Percentiles rank a stretch among this genome's conserved stretches.
These are phyloP conservation scores for Pocillopora damicornis DNA, from an alignment of 64 coral and sea anemone species.

Conservation along the genomic window DNA sequence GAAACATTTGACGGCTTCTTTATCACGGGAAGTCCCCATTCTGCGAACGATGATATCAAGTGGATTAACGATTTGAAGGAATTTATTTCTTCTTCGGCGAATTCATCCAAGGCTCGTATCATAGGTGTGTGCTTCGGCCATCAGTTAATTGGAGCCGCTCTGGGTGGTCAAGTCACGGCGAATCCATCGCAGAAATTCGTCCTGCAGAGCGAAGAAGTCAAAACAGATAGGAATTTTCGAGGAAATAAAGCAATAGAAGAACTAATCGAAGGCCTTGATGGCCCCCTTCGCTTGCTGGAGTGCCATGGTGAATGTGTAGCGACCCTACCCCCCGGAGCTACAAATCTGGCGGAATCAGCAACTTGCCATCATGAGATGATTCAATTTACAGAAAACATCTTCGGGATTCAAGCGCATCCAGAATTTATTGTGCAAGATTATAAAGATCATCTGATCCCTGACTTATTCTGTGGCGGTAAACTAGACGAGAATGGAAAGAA, in stretches of 20 bases:
- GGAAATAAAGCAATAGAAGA: conserved; percentile 14
- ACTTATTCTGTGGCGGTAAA: neutral
- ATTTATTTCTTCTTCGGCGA: conserved; percentile 22
- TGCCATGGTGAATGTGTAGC: conserved; percentile 70
- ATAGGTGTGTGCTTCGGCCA: conserved; percentile 56
- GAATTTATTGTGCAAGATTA: conserved; percentile 34
- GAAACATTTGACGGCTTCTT: conserved; percentile 44
- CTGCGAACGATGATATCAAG: conserved; percentile 36
- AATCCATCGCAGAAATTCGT: conserved; percentile 54
- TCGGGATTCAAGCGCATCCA: conserved; percentile 69
- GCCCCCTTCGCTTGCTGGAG: conserved; percentile 49
- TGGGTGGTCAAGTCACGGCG: conserved; percentile 35
- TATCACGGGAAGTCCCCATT: conserved; percentile 31
- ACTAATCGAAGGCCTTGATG: neutral
- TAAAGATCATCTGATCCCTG: conserved; percentile 3
- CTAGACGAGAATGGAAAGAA: neutral
- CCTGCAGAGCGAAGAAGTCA: conserved; percentile 38
- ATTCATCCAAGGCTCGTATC: conserved; percentile 1
- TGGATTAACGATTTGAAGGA: conserved; percentile 45
- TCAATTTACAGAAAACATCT: conserved; percentile 45
- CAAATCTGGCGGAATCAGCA: conserved; percentile 56
- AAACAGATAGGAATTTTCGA: neutral
- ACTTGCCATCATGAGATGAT: conserved; percentile 72
- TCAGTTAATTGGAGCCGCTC: conserved; percentile 39
- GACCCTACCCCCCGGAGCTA: conserved; percentile 49